Conservation (phyloP, 2,888 invertebrate genomes). For the Invenusta paracnida region DNA sequence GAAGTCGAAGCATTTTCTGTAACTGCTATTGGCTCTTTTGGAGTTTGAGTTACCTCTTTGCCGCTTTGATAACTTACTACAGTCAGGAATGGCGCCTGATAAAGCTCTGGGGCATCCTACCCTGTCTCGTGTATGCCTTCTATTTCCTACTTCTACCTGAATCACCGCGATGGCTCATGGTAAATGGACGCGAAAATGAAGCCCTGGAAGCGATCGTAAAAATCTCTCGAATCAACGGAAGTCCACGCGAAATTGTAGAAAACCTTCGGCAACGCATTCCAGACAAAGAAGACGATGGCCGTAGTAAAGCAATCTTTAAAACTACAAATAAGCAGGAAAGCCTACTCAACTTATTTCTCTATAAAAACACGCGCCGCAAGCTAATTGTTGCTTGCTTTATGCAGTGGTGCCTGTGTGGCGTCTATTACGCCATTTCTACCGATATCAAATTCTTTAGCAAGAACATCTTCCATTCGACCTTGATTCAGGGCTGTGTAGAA, state of each 20-base stretch:
- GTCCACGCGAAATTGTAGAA: not conserved
- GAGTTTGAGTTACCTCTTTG: not conserved
- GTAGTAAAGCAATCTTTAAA: too few species aligned
- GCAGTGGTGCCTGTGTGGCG: not conserved
- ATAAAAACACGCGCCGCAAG: not conserved
- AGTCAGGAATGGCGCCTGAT: not conserved
- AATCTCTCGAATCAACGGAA: not conserved
- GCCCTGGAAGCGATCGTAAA: not conserved
- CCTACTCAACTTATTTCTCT: not conserved
- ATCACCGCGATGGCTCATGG: not conserved
- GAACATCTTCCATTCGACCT: not conserved
- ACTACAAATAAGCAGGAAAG: not conserved
- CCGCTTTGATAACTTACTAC: not conserved
- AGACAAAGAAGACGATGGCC: too few species aligned
- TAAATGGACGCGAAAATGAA: not conserved
- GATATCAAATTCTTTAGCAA: not conserved
- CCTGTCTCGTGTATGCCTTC: not conserved
- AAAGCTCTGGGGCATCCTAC: not conserved
- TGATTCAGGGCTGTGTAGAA: not conserved
- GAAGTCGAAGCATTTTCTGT: not conserved
- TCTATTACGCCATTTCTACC: not conserved
- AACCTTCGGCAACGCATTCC: too few species aligned
- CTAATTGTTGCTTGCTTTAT: not conserved
- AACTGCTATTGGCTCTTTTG: not conserved
- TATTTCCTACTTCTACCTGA: not conserved